Percentiles rank a stretch among this genome's conserved stretches.
Evolutionary conservation across 2,113 vertebrate species (phyloP).

Genomic region (Odontophorus gujanensis): DNA sequence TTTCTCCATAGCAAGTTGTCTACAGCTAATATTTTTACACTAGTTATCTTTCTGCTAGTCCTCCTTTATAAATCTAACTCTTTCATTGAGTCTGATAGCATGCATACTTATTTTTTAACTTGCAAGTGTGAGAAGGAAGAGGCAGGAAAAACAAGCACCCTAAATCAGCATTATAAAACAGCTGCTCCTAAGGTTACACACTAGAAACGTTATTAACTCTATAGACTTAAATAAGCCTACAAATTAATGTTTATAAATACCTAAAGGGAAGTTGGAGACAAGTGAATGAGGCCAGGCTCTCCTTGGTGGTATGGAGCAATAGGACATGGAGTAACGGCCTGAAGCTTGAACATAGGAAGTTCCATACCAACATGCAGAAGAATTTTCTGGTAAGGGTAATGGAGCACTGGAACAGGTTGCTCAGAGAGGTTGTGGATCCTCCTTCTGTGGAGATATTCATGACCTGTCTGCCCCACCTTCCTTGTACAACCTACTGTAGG

Average conservation of each 20-base stretch:
- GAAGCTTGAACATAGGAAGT: no score
- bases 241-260: not conserved
- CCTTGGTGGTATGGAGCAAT: no score
- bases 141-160: constrained; percentile 3
- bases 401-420: no score
- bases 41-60: not conserved
- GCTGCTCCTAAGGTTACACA: constrained; percentile 7
- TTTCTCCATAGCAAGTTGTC: not conserved
- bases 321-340: no score
- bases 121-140: constrained; percentile 7
- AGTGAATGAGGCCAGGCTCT: no score
- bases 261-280: no score
- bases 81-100: not conserved
- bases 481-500: no score
- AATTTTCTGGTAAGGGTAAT: no score
- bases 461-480: no score
- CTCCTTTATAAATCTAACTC: not conserved
- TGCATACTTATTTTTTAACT: not conserved
- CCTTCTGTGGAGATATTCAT: no score
- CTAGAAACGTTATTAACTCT: constrained; percentile 33
- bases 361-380: no score
- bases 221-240: constrained; percentile 41
- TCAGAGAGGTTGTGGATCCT: no score
- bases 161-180: constrained; percentile 67
- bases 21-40: not conserved